Percentiles rank a stretch among this genome's conserved stretches.
Evolutionary conservation across 2,888 invertebrate genomes (phyloP).

Genomic region (Hartigia nigra): DNA sequence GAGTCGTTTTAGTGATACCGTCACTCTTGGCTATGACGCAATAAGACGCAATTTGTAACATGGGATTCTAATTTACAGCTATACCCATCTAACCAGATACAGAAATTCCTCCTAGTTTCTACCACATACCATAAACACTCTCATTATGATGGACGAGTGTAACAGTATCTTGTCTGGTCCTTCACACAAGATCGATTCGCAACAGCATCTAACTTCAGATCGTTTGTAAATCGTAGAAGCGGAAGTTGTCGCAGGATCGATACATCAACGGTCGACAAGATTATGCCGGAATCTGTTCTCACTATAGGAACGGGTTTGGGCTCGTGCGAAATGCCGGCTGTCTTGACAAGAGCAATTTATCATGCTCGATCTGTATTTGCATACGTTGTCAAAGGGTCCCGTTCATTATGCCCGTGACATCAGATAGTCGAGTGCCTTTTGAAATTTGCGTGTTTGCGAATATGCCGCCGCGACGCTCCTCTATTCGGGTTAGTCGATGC

Average conservation of each 20-base stretch:
- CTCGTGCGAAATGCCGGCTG: constrained; percentile 65
- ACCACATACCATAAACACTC: neutral
- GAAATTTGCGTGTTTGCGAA: constrained; percentile 66
- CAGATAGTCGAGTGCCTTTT: constrained; percentile 65
- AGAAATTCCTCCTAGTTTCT: neutral
- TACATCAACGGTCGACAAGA: constrained; percentile 52
- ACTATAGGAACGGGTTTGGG: constrained; percentile 58
- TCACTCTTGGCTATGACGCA: neutral
- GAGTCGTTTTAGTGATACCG: neutral
- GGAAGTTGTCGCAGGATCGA: neutral
- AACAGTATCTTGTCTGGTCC: neutral
- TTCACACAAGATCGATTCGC: neutral
- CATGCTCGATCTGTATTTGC: constrained; percentile 66
- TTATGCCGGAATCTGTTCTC: constrained; percentile 53
- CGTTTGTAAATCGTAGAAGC: neutral
- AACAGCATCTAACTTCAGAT: neutral
- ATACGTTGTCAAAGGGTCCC: constrained; percentile 63
- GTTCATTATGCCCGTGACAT: constrained; percentile 60
- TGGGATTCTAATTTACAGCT: neutral
- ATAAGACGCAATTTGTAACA: neutral
- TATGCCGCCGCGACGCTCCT: constrained; percentile 42
- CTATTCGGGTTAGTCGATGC: constrained; percentile 54
- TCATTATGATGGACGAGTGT: neutral
- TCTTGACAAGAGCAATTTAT: constrained; percentile 66
- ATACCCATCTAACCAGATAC: neutral